Base-by-base conservation (phyloP, 2,888 invertebrate genomes). In the Xanthia togata region DNA sequence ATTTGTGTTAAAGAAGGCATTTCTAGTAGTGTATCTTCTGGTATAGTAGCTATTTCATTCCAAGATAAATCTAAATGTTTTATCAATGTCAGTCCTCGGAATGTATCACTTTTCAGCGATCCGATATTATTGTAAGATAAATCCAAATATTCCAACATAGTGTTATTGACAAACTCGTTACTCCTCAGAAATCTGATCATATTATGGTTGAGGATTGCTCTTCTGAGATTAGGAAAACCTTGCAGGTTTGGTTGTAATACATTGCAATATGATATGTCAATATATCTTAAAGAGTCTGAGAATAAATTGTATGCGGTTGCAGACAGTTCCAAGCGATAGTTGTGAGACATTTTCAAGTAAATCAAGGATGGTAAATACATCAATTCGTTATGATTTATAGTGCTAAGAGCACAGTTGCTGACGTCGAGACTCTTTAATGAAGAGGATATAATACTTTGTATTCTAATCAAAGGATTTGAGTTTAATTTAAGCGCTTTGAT, bases 71-170 rank as follows among this genome's bases (percentile, higher is more conserved):
- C 98, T 70, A 98, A 93, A 79, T 95, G 92, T 86, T 97, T 97
- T 9, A 98, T 91, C 81, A 96, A 94, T 81, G 93, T 93, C 5
- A 98, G 90, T 20, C 97, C 97, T 67, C 94, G 93, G 91, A 98
- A 98, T 0, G 97, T 97, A 81, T 97, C 97, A 73, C 93, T 92
- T 84, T 97, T 97, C 41, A 98, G 90, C 0, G 94, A 95, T 17
- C 97, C 97, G 62, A 98, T 97, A 31, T 97, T 97, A 92, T 98
- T 98, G 63, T 96, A 96, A 0, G 98, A 97, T 59, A 98, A 91
- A 91, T 98, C 98, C 26, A 98, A 90, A 74, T 96, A 93, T 88
- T 97, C 97, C 63, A 98, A 91, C 83, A 97, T 95, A 6, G 97
- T 94, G 89, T 97, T 98, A 87, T 97, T 97, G 0, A 91, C 89